Conservation (phyloP, 2,113 vertebrate species). For the Boulengeromyrus knoepffleri region DNA sequence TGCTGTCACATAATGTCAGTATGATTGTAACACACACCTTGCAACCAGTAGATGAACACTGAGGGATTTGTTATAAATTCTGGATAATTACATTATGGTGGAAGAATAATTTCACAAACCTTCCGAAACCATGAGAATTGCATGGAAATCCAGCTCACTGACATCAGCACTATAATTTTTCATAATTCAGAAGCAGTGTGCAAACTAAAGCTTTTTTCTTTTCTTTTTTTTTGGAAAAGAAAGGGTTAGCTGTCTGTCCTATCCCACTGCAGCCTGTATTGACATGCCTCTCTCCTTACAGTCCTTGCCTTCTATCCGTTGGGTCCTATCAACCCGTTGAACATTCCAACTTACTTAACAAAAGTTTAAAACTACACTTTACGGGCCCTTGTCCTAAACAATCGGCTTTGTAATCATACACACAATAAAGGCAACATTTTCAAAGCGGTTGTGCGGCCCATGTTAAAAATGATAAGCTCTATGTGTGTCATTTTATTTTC, state of each 20-base stretch:
- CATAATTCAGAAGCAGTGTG: neutral
- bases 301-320: constrained; percentile 14
- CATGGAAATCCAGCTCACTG: neutral
- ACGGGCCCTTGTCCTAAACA: constrained; percentile 34
- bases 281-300: constrained; percentile 26
- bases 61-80: neutral
- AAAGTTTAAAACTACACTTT: constrained; percentile 10
- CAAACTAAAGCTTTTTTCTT: neutral
- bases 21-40: neutral
- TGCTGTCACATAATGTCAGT: neutral
- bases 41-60: neutral
- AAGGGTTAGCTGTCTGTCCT: constrained; percentile 7
- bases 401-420: constrained; percentile 37
- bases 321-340: constrained; percentile 25
- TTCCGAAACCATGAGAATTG: neutral
- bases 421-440: neutral
- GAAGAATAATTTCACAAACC: neutral
- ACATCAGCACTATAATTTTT: neutral
- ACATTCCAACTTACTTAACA: constrained; percentile 16
- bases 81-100: neutral
- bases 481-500: constrained; percentile 30
- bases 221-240: neutral
- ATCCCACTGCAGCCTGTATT: constrained; percentile 10
- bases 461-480: neutral
- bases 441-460: neutral